These are phyloP conservation scores for Melanophora roralis DNA, from an alignment of 2,888 invertebrate species.

Conservation along the genomic window DNA sequence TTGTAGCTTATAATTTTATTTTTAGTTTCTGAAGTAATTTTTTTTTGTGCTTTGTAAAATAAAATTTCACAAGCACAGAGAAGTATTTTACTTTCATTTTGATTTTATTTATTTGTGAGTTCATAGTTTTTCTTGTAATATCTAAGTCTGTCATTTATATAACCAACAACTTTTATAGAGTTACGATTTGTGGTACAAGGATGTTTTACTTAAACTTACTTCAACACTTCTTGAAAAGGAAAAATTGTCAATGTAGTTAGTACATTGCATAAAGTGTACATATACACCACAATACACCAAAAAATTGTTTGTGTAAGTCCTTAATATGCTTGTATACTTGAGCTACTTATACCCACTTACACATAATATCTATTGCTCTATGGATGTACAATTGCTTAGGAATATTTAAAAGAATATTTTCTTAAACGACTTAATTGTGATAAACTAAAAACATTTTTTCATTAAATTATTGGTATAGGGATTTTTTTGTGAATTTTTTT, in stretches of 20 bases:
- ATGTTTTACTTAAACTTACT: slow-evolving; percentile 31
- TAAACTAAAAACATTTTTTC: too few relatives aligned
- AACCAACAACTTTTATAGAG: slow-evolving; percentile 42
- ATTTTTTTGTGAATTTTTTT: too few relatives aligned
- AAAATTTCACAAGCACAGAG: too few relatives aligned
- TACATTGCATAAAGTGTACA: slow-evolving; percentile 46
- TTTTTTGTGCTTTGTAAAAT: background rate
- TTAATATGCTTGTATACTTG: slow-evolving; percentile 12
- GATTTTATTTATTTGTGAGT: too few relatives aligned
- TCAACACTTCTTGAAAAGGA: slow-evolving; percentile 50
- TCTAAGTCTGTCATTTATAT: slow-evolving; percentile 38
- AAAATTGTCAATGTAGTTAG: slow-evolving; percentile 60
- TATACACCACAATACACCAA: too few relatives aligned
- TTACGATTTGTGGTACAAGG: slow-evolving; percentile 15
- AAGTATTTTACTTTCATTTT: too few relatives aligned
- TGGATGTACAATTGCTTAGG: background rate
- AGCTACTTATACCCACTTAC: slow-evolving; percentile 15
- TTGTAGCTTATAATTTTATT: background rate
- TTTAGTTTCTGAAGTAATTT: background rate
- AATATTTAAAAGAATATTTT: background rate
- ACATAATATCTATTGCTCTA: background rate
- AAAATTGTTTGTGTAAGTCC: background rate
- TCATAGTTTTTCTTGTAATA: slow-evolving; percentile 5
- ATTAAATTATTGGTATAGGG: too few relatives aligned
- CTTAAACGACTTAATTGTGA: too few relatives aligned